Evolutionary conservation across 2,797 vertebrate genomes (phyloP), one percentile per base, ranked within the genome.

Genomic region (Bothrops alternatus): DNA sequence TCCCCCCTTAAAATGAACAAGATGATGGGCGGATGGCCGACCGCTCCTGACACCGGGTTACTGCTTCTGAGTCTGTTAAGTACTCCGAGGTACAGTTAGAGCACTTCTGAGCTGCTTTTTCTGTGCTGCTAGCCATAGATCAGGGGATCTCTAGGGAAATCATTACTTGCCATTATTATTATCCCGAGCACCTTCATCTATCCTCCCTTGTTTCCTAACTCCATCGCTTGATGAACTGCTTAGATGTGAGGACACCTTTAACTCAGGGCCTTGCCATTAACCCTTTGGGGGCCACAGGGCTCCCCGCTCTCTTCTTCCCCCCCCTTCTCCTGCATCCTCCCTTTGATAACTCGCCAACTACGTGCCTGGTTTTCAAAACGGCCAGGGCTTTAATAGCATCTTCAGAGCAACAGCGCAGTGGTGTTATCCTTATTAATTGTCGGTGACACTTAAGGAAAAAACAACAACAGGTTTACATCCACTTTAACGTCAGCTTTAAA

Each of bases 101-200:
- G 98, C 98, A 98, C 97, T 97, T 97, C 96, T 97, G 92, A 93
- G 96, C 98, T 98, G 97, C 90, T 98, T 98, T 98, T 97, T 97
- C 97, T 98, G 98, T 98, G 98, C 99, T 98, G 73, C 96, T 98
- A 98, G 98, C 98, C 98, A 98, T 98, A 99, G 98, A 99, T 98
- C 98, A 98, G 98, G 97, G 98, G 97, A 98, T 98, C 99, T 98
- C 98, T 92, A 97, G 98, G 98, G 99, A 99, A 99, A 99, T 99
- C 99, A 99, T 98, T 98, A 98, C 98, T 98, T 98, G 98, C 98
- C 98, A 98, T 99, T 98, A 98, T 99, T 98, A 99, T 98, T 98
- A 99, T 98, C 98, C 98, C 96, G 95, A 98, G 98, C 98, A 98
- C 98, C 98, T 99, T 98, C 98, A 98, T 98, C 98, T 98, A 95